These are phyloP conservation scores for Lepisosteus oculatus DNA, from an alignment of 2,113 vertebrate species.

Conservation along the genomic window DNA sequence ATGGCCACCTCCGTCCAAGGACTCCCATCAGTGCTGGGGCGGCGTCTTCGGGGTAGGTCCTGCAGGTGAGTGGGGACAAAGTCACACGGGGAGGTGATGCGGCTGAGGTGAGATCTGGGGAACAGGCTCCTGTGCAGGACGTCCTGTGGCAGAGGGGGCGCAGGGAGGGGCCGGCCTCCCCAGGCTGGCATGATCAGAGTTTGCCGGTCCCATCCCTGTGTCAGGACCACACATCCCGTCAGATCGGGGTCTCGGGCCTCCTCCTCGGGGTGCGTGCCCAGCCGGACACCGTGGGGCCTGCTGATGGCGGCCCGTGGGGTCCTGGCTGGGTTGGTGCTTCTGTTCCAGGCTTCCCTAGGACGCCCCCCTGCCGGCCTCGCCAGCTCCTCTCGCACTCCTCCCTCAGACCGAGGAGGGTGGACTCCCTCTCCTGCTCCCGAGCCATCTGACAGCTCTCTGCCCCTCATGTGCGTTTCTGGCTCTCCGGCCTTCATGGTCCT, in stretches of 20 bases:
- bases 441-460: not conserved
- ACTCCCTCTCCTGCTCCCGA: not conserved
- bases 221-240: slow-evolving; percentile 29
- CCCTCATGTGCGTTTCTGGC: not conserved
- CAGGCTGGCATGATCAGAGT: slow-evolving; percentile 37
- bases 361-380: not conserved
- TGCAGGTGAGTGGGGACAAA: slow-evolving; percentile 38
- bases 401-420: not conserved
- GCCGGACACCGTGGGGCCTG: slow-evolving; percentile 37
- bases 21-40: slow-evolving; percentile 23
- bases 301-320: slow-evolving; percentile 13
- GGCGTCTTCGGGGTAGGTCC: slow-evolving; percentile 32
- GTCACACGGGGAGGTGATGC: slow-evolving; percentile 32
- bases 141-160: slow-evolving; percentile 47
- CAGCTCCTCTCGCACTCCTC: too few relatives aligned
- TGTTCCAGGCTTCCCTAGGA: slow-evolving; percentile 14
- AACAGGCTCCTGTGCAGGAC: slow-evolving; percentile 49
- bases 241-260: slow-evolving; percentile 34
- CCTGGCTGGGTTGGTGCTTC: slow-evolving; percentile 19
- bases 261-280: slow-evolving; percentile 27
- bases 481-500: not conserved
- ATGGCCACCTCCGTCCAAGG: slow-evolving; percentile 60
- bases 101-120: slow-evolving; percentile 44
- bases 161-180: slow-evolving; percentile 15
- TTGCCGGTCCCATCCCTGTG: not conserved